Base-by-base conservation (phyloP, 1,140 invertebrate species). In the Helicoverpa zea region DNA sequence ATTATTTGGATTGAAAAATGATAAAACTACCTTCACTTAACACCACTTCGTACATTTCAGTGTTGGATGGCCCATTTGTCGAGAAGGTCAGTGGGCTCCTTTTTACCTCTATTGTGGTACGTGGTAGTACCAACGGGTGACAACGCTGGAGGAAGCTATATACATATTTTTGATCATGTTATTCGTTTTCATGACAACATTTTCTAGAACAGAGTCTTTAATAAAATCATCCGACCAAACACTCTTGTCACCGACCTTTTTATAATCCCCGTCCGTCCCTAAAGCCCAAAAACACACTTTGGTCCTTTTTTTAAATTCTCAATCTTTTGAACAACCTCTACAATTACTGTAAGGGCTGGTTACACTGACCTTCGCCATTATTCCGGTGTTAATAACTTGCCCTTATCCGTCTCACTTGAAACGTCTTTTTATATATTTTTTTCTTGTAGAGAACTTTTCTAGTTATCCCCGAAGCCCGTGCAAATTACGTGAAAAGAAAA, bases 371-470 rank as follows among this genome's bases (percentile, higher is more conserved):
- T 47, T 49, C 75, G 9, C 47, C 61, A 59, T 77, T 77, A 64
- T 49, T 7, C 23, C n/a, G 12, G 61, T 66, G 75, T 66, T 77
- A 77, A 77, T 77, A 61, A 51, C 74, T 51, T 14, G 18, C n/a
- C 18, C 75, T 66, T 77, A 66, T 54, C 43, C 58, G 51, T 59
- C 54, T 35, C 11, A 29, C 29, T 59, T 29, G 52, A 59, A 54
- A 61, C 43, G 58, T 47, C 73, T 75, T 75, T 61, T 75, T 75
- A 43, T 64, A 59, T 59, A 47, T 59, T 73, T 59, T 74, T 75
- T 49, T 75, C 72, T 47, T 75, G 58, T 59, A 61, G 61, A 64
- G n/a, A 75, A 75, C 56, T 75, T 75, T 75, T 75, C 73, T 75
- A 75, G 73, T 75, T 75, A 75, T 75, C 73, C 73, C 58, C 51